phyloP scores from a whole-genome alignment of 2,113 vertebrate species.

The Otus sunia region DNA sequence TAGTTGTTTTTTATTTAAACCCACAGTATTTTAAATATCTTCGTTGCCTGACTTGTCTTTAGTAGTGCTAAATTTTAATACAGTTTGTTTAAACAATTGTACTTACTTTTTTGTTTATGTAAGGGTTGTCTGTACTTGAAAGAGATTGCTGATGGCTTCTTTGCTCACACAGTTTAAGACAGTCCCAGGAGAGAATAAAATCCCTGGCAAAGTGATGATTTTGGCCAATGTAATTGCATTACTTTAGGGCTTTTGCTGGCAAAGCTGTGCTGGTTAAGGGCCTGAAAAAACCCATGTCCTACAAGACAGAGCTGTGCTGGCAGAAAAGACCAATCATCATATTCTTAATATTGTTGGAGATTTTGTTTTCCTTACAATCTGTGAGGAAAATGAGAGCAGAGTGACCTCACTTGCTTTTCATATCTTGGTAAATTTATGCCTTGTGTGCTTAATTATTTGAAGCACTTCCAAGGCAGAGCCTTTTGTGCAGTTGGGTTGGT shows the following conservation, averaged over 20 bases:
- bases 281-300: neutral
- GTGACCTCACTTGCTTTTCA: constrained; percentile 42
- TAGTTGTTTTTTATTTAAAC: neutral
- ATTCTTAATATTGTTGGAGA: neutral
- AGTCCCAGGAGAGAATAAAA: constrained; percentile 7
- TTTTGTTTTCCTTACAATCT: constrained; percentile 18
- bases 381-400: neutral
- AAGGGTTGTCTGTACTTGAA: constrained; percentile 3
- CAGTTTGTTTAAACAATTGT: neutral
- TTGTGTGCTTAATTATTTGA: constrained; percentile 25
- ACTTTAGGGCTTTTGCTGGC: constrained; percentile 4
- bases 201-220: constrained; percentile 13
- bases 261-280: neutral
- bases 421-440: constrained; percentile 6
- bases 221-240: constrained; percentile 27
- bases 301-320: neutral
- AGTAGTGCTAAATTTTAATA: neutral
- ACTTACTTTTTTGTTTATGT: neutral
- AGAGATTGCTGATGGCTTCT: neutral
- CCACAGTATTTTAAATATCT: neutral
- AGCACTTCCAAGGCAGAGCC: constrained; percentile 16
- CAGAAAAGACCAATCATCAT: neutral
- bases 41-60: neutral
- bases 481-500: neutral
- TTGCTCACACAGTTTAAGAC: neutral